Evolutionary conservation across 2,797 vertebrate genomes (phyloP).

Genomic region (Channa striata): DNA sequence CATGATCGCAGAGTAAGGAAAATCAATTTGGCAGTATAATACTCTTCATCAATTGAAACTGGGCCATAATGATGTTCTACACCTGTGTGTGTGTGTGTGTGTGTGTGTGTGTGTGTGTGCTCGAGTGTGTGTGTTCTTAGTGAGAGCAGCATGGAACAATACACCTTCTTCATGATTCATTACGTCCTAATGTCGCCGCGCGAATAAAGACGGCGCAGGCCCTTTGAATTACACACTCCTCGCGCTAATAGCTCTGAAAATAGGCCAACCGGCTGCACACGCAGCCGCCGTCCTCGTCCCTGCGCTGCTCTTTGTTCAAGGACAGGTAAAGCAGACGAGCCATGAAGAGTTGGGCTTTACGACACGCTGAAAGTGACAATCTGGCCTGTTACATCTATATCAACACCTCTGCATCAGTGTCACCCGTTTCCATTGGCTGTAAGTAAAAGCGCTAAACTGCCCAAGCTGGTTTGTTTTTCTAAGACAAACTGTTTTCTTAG

Average conservation of each 20-base stretch:
- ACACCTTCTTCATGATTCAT: conserved; percentile 79
- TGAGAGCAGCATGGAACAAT: conserved; percentile 75
- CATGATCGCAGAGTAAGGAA: conserved; percentile 56
- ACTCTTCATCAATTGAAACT: conserved; percentile 75
- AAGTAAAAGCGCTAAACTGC: conserved; percentile 1
- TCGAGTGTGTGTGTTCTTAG: conserved; percentile 10
- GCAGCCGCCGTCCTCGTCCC: conserved; percentile 12
- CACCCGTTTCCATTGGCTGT: not conserved
- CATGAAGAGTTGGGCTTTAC: conserved; percentile 27
- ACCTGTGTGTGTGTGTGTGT: conserved; percentile 61
- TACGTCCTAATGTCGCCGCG: conserved; percentile 73
- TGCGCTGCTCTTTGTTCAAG: conserved; percentile 44
- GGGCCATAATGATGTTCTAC: conserved; percentile 79
- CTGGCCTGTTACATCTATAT: conserved; percentile 36
- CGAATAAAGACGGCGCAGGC: conserved; percentile 65
- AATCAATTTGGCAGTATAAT: conserved; percentile 82
- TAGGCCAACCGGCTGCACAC: conserved; percentile 38
- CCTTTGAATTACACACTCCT: conserved; percentile 64
- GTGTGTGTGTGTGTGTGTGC: conserved; percentile 24
- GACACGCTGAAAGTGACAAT: conserved; percentile 17
- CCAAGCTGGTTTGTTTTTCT: not conserved
- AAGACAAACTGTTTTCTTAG: no score
- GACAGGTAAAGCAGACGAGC: conserved; percentile 61
- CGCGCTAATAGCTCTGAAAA: conserved; percentile 75
- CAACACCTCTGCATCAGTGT: not conserved